These are phyloP conservation scores for Taphrorychus bicolor DNA, from an alignment of 2,888 invertebrate species.

Conservation along the genomic window DNA sequence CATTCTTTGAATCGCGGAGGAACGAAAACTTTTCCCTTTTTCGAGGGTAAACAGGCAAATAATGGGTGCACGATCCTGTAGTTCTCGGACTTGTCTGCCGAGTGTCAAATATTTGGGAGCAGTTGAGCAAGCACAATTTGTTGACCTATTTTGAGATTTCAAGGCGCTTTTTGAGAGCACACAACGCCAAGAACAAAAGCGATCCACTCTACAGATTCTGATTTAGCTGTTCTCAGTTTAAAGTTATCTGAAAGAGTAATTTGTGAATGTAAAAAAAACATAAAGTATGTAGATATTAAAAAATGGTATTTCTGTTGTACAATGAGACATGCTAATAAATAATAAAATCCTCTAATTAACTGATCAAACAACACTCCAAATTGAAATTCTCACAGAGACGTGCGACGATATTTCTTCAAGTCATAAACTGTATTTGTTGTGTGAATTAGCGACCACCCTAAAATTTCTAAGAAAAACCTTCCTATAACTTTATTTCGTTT, in stretches of 20 bases:
- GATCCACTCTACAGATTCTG: too few species aligned
- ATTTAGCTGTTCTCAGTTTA: too few species aligned
- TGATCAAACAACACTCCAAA: conserved; percentile 11
- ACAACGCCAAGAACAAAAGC: too few species aligned
- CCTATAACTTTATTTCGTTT: background rate
- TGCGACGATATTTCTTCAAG: conserved; percentile 33
- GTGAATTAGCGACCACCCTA: conserved; percentile 25
- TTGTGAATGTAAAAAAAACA: background rate
- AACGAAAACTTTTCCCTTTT: conserved; percentile 44
- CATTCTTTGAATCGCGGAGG: conserved; percentile 45
- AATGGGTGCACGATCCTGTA: conserved; percentile 34
- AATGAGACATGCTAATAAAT: background rate
- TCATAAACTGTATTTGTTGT: conserved; percentile 30
- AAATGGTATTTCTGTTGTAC: background rate
- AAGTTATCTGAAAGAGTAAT: too few species aligned
- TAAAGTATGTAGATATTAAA: background rate
- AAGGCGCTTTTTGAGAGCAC: background rate
- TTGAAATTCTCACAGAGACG: conserved; percentile 31
- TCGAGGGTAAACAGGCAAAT: conserved; percentile 34
- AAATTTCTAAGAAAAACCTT: conserved; percentile 24
- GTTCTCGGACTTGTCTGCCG: conserved; percentile 19
- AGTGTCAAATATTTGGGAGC: conserved; percentile 35
- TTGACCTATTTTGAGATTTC: background rate
- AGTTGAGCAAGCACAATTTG: conserved; percentile 12
- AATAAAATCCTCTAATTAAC: conserved; percentile 2